phyloP scores from a whole-genome alignment of 2,888 invertebrate species.

The Heteromyza rotundicornis region DNA sequence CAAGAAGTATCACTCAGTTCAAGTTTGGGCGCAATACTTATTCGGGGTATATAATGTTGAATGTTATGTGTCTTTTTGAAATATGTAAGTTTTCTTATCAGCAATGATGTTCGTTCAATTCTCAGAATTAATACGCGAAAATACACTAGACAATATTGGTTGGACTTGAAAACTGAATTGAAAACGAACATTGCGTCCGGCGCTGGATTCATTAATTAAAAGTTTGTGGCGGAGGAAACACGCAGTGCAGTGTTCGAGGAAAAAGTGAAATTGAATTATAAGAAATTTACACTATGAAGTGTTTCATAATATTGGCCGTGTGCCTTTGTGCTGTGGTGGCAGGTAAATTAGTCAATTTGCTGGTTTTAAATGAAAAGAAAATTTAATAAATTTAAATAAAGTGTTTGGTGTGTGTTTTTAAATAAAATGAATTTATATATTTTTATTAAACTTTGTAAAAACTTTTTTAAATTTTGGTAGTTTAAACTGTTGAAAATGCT shows the following conservation, averaged over 20 bases:
- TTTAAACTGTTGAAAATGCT: no score
- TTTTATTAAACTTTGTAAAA: no score
- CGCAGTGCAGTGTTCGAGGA: constrained; percentile 27
- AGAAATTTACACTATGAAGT: constrained; percentile 46
- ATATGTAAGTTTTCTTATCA: not conserved
- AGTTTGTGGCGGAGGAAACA: constrained; percentile 43
- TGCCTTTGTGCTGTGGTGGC: constrained; percentile 55
- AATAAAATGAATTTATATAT: no score
- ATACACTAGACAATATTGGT: not conserved
- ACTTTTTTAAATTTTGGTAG: no score
- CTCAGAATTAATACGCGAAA: not conserved
- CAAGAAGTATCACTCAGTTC: constrained; percentile 45
- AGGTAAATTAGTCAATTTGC: no score
- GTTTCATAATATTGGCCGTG: constrained; percentile 51
- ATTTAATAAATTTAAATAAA: no score
- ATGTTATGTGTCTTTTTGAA: not conserved
- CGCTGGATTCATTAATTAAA: constrained; percentile 44
- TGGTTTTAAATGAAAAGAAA: no score
- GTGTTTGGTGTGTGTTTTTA: no score
- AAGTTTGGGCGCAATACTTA: constrained; percentile 33
- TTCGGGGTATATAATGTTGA: not conserved
- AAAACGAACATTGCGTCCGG: constrained; percentile 32
- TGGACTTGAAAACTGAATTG: constrained; percentile 24
- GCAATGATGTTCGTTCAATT: not conserved
- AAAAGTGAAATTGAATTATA: constrained; percentile 27